Base-by-base conservation (phyloP, 2,113 vertebrate genomes). In the Scomber scombrus region DNA sequence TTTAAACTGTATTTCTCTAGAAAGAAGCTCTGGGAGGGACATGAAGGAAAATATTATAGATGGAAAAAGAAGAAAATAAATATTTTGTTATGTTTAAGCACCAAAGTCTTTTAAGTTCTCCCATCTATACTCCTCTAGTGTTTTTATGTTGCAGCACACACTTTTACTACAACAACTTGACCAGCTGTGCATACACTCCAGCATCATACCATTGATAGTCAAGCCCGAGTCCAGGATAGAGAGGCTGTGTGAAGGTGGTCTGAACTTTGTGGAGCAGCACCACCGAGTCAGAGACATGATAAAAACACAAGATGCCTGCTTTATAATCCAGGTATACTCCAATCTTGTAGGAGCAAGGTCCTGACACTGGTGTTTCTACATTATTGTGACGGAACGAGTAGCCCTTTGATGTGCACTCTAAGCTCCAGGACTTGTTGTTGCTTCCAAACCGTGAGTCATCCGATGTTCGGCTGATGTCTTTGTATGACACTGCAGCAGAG, bases 351-450 rank as follows among this genome's bases (percentile, higher is more conserved):
- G 46, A 78, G 12, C 14, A 4, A 0, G 45, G 3, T 8, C 0
- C 3, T 2, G 60, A 29, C n/a, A 61, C 16, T 5, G 14, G 26
- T 0, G 3, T 56, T 16, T 52, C 51, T 10, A 58, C n/a, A 13
- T 71, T 23, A 29, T 52, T 56, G 61, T 71, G 80, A 19, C 21
- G 16, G 62, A 82, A 71, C 2, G 23, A 21, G 16, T 31, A 55
- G 9, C 0, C 2, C 0, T 46, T 7, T 12, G 47, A 29, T 11
- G n/a, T 67, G 50, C 62, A 69, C 18, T 77, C 78, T 26, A 81
- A 67, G 29, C 56, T 58, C 78, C 84, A 78, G 4, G 78, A 85
- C 62, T 52, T 68, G 51, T 78, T 56, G n/a, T 85, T 64, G 45
- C 7, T 26, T 6, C 84, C 78, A 16, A 85, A 78, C 14, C 8